These are phyloP conservation scores for Serripes groenlandicus DNA, from an alignment of 2,888 invertebrate species.

Conservation along the genomic window DNA sequence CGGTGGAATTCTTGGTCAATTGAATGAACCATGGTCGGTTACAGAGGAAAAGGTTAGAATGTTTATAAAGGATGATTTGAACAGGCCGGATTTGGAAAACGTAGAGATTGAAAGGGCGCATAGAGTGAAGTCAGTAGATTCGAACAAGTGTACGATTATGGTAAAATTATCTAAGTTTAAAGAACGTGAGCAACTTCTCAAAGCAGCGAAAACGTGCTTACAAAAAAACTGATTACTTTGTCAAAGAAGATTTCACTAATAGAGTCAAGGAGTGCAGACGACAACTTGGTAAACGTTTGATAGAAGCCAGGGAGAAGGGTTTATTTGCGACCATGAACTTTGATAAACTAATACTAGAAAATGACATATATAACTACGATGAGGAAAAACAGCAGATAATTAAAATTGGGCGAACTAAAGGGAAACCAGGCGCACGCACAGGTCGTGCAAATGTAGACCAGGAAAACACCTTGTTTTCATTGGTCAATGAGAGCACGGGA, in stretches of 20 bases:
- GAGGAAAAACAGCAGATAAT: slow-evolving; percentile 1
- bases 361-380: slow-evolving; percentile 33
- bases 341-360: slow-evolving; percentile 30
- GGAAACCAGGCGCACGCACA: too few relatives aligned
- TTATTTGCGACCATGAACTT: slow-evolving; percentile 22
- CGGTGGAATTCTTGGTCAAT: background rate
- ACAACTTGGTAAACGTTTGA: slow-evolving; percentile 29
- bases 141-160: background rate
- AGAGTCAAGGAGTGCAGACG: background rate
- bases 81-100: background rate
- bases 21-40: background rate
- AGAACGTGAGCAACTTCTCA: background rate
- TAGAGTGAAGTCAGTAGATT: background rate
- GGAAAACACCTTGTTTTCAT: too few relatives aligned
- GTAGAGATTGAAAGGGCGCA: slow-evolving; percentile 11
- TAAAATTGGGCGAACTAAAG: background rate
- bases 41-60: background rate
- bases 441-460: too few relatives aligned
- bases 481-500: too few relatives aligned
- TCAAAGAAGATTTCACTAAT: slow-evolving; percentile 5
- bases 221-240: background rate
- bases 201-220: background rate
- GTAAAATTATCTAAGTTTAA: background rate
- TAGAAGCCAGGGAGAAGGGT: slow-evolving; percentile 8
- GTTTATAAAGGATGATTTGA: background rate